Conservation (phyloP, 2,113 vertebrate genomes). For the Fregata magnificens region DNA sequence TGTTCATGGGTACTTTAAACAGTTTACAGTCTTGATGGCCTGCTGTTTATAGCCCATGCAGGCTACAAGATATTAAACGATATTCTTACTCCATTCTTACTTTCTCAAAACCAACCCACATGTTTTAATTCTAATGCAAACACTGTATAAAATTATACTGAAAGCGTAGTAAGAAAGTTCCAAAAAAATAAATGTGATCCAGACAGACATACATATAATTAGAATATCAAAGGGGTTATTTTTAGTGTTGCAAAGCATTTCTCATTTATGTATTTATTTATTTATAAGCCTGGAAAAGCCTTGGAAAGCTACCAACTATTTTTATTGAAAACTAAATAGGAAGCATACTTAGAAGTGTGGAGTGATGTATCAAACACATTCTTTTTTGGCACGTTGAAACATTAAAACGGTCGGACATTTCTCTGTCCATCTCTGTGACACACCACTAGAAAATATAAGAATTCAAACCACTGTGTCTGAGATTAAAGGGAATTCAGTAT, state of each 20-base stretch:
- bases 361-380: neutral
- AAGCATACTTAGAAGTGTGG: neutral
- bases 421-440: neutral
- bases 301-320: neutral
- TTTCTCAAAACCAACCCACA: neutral
- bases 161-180: neutral
- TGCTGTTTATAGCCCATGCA: neutral
- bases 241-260: constrained; percentile 11
- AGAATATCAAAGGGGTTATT: constrained; percentile 19
- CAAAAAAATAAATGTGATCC: neutral
- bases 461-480: neutral
- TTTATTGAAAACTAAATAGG: neutral
- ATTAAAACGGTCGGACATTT: neutral
- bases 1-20: neutral
- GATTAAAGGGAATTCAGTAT: neutral
- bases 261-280: neutral
- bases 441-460: neutral
- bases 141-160: neutral
- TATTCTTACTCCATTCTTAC: neutral
- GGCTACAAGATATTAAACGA: neutral
- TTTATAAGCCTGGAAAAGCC: neutral
- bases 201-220: neutral
- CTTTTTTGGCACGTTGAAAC: neutral
- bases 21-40: neutral
- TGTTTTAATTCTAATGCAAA: neutral